Base-by-base conservation (phyloP, 53 echinoderm and acorn worm genomes). In the Luidia sarsii region DNA sequence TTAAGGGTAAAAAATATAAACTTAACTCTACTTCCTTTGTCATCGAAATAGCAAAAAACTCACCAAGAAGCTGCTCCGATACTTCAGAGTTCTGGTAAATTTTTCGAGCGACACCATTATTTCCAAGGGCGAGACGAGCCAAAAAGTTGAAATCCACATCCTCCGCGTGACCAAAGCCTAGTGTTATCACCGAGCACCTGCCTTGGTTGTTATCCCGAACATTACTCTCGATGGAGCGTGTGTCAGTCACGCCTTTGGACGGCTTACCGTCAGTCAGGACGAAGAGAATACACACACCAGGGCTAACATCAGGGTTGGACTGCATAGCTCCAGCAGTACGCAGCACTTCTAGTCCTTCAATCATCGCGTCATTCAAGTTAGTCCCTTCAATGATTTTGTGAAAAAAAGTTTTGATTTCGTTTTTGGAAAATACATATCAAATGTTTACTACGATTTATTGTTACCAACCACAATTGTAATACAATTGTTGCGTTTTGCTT, bases 201-300 rank as follows among this genome's bases (percentile, higher is more conserved):
- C 67, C 83, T 15, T 56, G 56, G 87, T 93, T 99, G 29, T 68
- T 89, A 7, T 69, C 53, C 41, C 83, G 71, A 19, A 89, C 89
- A 60, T 94, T 99, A 2, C 52, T 29, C 39, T 94, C 91, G 50
- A 99, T 99, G 22, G 65, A 34, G 38, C 70, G 59, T 20, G 71
- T 48, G 51, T 87, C 86, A 14, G 81, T 69, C 4, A 81, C 91
- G 13, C 94, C 99, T 0, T 51, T 73, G 0, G 99, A 86, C 16
- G 99, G 94, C n/a, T 82, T 86, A 19, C 99, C 99, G 51, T 99
- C 99, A 0, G 99, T 94, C 19, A 99, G 87, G n/a, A 99, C 60
- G 66, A 99, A 93, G 25, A 99, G 70, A 38, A 99, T 89, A 49
- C 91, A 99, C 43, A 93, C 87, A 3, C 87, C 80, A 10, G 94